Percentiles rank a stretch among this genome's conserved stretches.
Evolutionary conservation across 1,140 invertebrate species (phyloP).

Genomic region (Platyscapa corneri): DNA sequence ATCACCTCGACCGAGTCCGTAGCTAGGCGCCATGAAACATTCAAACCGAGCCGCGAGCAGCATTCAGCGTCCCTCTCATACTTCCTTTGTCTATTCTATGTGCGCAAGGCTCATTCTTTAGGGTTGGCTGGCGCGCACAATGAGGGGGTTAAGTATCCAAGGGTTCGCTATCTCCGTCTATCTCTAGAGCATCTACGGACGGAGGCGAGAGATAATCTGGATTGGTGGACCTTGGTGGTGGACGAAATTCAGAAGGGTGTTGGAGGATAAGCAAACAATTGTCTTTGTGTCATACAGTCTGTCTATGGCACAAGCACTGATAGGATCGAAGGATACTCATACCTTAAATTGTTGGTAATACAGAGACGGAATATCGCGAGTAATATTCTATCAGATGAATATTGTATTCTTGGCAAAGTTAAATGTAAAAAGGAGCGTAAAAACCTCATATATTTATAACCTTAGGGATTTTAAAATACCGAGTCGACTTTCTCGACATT

Average conservation of each 20-base stretch:
- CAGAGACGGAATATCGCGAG: background rate
- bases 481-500: no score
- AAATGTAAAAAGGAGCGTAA: no score
- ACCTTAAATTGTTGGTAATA: background rate
- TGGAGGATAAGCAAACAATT: background rate
- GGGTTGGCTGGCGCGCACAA: background rate
- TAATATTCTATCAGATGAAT: background rate
- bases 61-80: background rate
- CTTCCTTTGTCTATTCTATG: background rate
- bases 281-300: background rate
- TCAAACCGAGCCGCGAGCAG: background rate
- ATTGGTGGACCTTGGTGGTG: background rate
- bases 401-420: background rate
- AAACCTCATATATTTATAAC: no score
- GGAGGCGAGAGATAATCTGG: background rate
- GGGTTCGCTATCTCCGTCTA: background rate
- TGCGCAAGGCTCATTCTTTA: background rate
- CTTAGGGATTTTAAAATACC: no score
- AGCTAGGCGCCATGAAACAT: background rate
- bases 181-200: background rate
- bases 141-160: background rate
- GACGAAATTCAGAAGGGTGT: background rate
- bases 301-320: background rate
- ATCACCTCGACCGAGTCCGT: background rate
- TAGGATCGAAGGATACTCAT: background rate